Percentiles rank a stretch among this genome's conserved stretches.
phyloP scores from a whole-genome alignment of 2,113 vertebrate genomes.

The Orycteropus afer region DNA sequence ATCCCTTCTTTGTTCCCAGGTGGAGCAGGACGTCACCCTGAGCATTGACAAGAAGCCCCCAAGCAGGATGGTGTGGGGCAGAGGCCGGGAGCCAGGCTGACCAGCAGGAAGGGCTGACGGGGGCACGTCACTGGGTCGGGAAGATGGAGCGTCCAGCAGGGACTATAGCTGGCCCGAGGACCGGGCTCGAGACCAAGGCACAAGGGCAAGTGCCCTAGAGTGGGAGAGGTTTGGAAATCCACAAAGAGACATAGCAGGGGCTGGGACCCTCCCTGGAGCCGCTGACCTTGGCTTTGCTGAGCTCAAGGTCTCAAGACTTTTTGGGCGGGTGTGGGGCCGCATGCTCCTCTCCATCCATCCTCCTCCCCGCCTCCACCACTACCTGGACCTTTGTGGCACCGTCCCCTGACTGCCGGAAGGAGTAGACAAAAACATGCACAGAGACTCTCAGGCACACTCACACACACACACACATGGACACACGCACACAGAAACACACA shows the following conservation, averaged over 20 bases:
- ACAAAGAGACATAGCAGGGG: not conserved
- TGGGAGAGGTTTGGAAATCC: not conserved
- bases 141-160: rapidly evolving
- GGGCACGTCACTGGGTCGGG: rapidly evolving
- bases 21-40: rapidly evolving
- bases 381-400: rapidly evolving
- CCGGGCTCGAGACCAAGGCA: not conserved
- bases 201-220: not conserved
- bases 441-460: rapidly evolving
- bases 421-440: not conserved
- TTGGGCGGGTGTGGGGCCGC: rapidly evolving
- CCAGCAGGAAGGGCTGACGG: not conserved
- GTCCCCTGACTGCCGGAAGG: rapidly evolving
- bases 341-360: too few relatives aligned
- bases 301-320: not conserved
- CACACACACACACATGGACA: too few relatives aligned
- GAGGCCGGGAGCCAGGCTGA: rapidly evolving
- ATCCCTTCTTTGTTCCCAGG: not conserved
- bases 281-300: not conserved
- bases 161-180: not conserved
- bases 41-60: not conserved
- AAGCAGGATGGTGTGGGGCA: not conserved
- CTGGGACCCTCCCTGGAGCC: not conserved
- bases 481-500: rapidly evolving
- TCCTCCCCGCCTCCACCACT: rapidly evolving